Percentiles rank a stretch among this genome's conserved stretches.
Conservation (phyloP, 2,113 vertebrate genomes). For the Hemiscyllium ocellatum region DNA sequence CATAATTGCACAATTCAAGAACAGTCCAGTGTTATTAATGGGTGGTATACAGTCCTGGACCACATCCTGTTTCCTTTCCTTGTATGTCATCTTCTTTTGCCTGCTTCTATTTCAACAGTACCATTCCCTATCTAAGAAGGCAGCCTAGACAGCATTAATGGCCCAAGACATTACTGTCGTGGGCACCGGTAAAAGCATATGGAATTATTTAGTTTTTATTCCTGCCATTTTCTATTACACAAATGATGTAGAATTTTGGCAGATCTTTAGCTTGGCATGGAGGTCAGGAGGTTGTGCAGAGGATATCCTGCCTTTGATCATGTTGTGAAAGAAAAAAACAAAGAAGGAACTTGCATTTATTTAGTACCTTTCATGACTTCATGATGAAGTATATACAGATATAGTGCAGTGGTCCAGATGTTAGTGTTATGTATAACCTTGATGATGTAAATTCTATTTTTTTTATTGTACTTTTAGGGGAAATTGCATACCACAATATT, state of each 20-base stretch:
- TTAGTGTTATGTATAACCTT: neutral
- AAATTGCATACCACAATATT: neutral
- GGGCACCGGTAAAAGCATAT: neutral
- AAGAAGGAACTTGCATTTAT: conserved; percentile 20
- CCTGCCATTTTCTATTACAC: neutral
- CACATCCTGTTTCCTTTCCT: conserved; percentile 24
- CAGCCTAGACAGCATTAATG: neutral
- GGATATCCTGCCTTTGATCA: neutral
- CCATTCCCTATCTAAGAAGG: neutral
- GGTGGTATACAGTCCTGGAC: neutral
- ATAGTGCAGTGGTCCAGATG: neutral
- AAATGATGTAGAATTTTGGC: neutral
- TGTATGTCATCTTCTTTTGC: neutral
- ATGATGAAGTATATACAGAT: neutral
- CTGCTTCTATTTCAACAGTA: neutral
- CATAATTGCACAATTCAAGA: neutral
- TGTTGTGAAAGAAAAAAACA: neutral
- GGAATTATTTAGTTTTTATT: neutral
- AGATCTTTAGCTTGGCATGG: neutral
- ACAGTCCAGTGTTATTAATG: neutral
- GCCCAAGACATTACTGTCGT: neutral
- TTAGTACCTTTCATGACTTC: neutral
- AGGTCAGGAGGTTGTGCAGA: neutral
- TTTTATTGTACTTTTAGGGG: neutral
- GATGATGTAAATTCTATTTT: neutral